Conservation (phyloP, 2,888 invertebrate genomes). For the Conchocele bisecta region DNA sequence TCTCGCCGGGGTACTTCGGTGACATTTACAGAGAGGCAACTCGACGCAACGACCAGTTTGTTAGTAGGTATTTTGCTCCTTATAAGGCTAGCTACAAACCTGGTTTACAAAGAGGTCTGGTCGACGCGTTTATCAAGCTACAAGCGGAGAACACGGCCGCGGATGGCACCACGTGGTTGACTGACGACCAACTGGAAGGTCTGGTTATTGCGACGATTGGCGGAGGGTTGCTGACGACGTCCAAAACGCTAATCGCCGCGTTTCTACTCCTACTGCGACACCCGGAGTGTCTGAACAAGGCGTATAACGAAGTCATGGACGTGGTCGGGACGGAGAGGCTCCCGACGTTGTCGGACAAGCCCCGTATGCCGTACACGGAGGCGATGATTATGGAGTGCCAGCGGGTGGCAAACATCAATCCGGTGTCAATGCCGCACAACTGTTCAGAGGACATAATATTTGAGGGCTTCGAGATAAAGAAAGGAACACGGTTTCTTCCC, state of each 20-base stretch:
- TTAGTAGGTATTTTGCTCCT: too few species aligned
- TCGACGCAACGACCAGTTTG: too few species aligned
- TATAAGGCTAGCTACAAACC: too few species aligned
- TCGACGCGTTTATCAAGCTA: too few species aligned
- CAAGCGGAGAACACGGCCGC: too few species aligned
- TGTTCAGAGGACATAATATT: conserved; percentile 64
- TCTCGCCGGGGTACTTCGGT: too few species aligned
- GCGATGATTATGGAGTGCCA: conserved; percentile 73
- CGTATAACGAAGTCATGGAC: conserved; percentile 61
- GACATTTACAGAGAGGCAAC: too few species aligned
- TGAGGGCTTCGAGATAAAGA: conserved; percentile 74
- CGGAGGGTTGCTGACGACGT: conserved; percentile 92
- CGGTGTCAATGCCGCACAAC: conserved; percentile 60
- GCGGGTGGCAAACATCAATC: conserved; percentile 68
- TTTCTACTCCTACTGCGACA: conserved; percentile 91
- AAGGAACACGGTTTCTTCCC: conserved; percentile 57
- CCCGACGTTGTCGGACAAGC: conserved; percentile 57
- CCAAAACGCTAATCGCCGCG: conserved; percentile 93
- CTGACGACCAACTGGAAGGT: too few species aligned
- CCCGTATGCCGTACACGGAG: conserved; percentile 64
- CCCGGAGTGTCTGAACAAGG: conserved; percentile 84
- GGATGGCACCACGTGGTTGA: too few species aligned
- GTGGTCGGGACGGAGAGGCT: conserved; percentile 77
- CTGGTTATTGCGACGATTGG: too few species aligned
- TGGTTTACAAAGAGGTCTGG: too few species aligned